phyloP scores from a whole-genome alignment of 2,113 vertebrate species.

The Anser cygnoides region DNA sequence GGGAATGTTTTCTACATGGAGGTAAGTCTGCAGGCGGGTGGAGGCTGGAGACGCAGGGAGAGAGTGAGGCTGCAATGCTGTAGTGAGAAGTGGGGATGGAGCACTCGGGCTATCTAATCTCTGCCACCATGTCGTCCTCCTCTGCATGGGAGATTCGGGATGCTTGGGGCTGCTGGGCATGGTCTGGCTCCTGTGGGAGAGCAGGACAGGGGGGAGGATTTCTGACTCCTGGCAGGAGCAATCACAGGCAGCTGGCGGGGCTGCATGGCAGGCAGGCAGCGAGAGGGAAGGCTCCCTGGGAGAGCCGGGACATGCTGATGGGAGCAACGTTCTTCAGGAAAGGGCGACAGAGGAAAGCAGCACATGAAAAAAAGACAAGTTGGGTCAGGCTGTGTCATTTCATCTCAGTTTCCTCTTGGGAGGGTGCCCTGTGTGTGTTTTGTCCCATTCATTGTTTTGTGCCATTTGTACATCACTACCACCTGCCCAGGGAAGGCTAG shows the following conservation, averaged over 20 bases:
- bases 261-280: neutral
- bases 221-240: neutral
- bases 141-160: neutral
- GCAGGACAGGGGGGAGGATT: neutral
- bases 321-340: neutral
- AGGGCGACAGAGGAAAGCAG: neutral
- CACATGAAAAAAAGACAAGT: neutral
- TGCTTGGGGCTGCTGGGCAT: neutral
- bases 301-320: neutral
- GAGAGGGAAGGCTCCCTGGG: neutral
- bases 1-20: neutral
- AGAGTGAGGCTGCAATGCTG: neutral
- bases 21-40: neutral
- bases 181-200: neutral
- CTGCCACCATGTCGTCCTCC: neutral
- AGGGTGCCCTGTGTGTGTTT: neutral
- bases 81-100: neutral
- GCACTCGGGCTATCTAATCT: neutral
- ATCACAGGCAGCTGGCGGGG: neutral
- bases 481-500: neutral
- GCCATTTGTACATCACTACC: accelerated
- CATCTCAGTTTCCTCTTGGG: neutral
- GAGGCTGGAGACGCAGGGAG: neutral
- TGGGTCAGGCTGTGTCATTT: neutral
- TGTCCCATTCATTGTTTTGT: neutral